These are phyloP conservation scores for Trichonephila inaurata DNA, from an alignment of 1,140 invertebrate species.

Conservation along the genomic window DNA sequence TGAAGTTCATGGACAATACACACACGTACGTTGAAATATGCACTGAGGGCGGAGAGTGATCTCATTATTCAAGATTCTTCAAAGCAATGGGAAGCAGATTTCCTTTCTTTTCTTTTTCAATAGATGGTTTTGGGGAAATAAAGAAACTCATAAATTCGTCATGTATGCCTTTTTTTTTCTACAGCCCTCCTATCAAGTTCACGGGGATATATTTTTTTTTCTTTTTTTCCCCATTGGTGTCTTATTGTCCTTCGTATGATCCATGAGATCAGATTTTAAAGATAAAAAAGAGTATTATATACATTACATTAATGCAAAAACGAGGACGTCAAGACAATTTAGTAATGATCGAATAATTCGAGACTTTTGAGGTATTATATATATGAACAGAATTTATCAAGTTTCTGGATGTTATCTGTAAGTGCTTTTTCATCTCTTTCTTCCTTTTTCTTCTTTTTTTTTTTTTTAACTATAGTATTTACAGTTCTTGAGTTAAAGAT, in stretches of 20 bases:
- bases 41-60: background rate
- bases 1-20: constrained; percentile 20
- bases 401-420: background rate
- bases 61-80: constrained; percentile 11
- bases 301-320: background rate
- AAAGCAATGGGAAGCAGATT: constrained; percentile 19
- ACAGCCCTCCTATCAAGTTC: background rate
- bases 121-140: background rate
- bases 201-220: no score
- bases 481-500: no score
- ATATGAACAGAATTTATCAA: no score
- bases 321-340: background rate
- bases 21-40: background rate
- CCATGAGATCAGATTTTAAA: background rate
- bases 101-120: constrained; percentile 15
- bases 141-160: constrained; percentile 18
- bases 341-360: background rate
- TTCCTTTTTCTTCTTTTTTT: no score
- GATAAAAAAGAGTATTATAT: background rate
- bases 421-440: background rate
- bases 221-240: background rate
- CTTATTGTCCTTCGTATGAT: constrained; percentile 2
- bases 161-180: background rate
- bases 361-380: background rate
- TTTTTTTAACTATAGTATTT: no score